phyloP scores from a whole-genome alignment of 2,888 invertebrate genomes.

The Lordiphosa fenestrarum region DNA sequence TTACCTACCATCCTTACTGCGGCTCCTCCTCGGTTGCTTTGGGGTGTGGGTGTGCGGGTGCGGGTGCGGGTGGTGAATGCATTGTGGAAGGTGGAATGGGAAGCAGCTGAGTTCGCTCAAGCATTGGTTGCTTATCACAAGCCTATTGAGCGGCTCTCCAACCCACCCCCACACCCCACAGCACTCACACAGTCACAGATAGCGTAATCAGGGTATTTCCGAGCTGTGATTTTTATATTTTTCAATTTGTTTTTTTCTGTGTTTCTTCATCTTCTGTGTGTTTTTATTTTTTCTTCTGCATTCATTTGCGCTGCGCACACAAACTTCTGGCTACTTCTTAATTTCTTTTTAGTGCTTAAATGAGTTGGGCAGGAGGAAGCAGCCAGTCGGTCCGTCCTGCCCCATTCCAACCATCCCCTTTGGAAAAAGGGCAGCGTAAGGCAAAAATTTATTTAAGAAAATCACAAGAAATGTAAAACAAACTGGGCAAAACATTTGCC shows the following conservation, averaged over 20 bases:
- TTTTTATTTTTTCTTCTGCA: conserved; percentile 33
- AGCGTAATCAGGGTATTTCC: conserved; percentile 77
- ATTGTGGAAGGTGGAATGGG: conserved; percentile 27
- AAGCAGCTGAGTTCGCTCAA: conserved; percentile 29
- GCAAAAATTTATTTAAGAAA: conserved; percentile 72
- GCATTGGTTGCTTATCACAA: conserved; percentile 65
- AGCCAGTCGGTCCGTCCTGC: background rate
- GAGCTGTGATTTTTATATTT: conserved; percentile 76
- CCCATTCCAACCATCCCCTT: background rate
- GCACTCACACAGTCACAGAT: conserved; percentile 54
- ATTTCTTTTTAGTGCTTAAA: conserved; percentile 73
- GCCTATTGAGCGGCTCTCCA: conserved; percentile 62
- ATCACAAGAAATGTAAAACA: conserved; percentile 70
- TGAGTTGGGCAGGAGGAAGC: conserved; percentile 43
- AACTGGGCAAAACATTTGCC: conserved; percentile 55
- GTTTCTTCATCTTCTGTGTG: conserved; percentile 20
- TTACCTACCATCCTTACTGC: conserved; percentile 17
- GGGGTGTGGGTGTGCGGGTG: conserved; percentile 16
- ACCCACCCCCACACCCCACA: conserved; percentile 1
- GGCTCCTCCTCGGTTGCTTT: background rate
- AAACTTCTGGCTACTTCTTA: conserved; percentile 58
- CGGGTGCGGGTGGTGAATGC: conserved; percentile 17
- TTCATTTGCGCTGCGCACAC: conserved; percentile 23
- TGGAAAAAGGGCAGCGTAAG: conserved; percentile 7
- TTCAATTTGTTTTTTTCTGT: conserved; percentile 61